phyloP scores from a whole-genome alignment of 1,140 invertebrate species.

The Leucophenga varia region DNA sequence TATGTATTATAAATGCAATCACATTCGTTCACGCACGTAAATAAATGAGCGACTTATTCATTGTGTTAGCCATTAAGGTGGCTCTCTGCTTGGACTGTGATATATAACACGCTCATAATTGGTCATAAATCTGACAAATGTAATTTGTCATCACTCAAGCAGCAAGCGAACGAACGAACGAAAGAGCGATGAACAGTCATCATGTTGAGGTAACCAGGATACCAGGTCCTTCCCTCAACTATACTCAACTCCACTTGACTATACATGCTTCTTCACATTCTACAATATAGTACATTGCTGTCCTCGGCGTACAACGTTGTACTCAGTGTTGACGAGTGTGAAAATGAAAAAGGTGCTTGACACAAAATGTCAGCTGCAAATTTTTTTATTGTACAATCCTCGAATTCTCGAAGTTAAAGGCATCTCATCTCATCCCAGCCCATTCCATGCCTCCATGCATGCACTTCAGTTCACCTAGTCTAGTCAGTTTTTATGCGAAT shows the following conservation, averaged over 20 bases:
- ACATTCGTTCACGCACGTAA: conserved; percentile 35
- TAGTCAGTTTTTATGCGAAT: no score
- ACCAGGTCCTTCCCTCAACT: no score
- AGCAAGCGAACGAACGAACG: conserved; percentile 16
- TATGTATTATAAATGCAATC: no score
- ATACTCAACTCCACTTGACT: no score
- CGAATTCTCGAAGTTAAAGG: no score
- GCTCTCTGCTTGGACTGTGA: conserved; percentile 31
- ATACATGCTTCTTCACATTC: no score
- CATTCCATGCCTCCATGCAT: no score
- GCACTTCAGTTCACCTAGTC: no score
- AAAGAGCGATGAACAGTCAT: background rate
- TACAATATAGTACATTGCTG: no score
- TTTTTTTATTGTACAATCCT: conserved; percentile 53
- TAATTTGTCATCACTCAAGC: conserved; percentile 57
- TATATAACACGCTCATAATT: conserved; percentile 57
- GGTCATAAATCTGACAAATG: conserved; percentile 57
- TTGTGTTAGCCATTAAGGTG: conserved; percentile 51
- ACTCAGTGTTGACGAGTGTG: conserved; percentile 26
- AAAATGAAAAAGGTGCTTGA: conserved; percentile 55
- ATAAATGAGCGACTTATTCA: conserved; percentile 54
- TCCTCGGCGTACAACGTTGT: no score
- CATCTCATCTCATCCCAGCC: no score
- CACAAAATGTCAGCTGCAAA: conserved; percentile 55
- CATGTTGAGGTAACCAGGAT: no score